Evolutionary conservation across 2,797 vertebrate genomes (phyloP), one percentile per base, ranked within the genome.

Genomic region (Hypotaenidia philippensis): DNA sequence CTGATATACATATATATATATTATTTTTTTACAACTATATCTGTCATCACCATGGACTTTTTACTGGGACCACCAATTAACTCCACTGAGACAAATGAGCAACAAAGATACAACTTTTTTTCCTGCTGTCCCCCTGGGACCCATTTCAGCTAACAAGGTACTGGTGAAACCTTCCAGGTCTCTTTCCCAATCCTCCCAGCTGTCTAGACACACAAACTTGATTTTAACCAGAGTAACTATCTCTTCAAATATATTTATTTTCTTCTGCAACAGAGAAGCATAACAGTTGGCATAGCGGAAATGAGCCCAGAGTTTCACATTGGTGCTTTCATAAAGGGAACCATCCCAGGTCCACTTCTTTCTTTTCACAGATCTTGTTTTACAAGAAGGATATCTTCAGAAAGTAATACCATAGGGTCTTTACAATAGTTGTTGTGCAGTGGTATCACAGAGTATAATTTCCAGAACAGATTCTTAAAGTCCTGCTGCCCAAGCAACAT

Each of bases 221-320:
- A 93, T 90, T 92, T 80, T 93, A 89, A 31, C 13, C 12, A 25
- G 22, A 89, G 13, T 65, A 83, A 94, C 87, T 26, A 65, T 31
- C 53, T 93, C 59, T 85, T 88, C 53, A 92, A 77, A 93, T 87
- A 61, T 29, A 92, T 80, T 72, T 85, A 27, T 87, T 83, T 93
- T 87, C 64, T 94, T 80, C 36, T 9, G 57, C 47, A 79, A 49
- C 19, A 81, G 41, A 21, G 72, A 88, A 68, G 27, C 25, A 20
- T 59, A 93, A 77, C 20, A 65, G 26, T 41, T 91, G 41, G 12
- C 34, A 64, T 13, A 31, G 13, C 11, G 61, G 66, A 95, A 95
- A 91, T 13, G 20, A 89, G 26, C 10, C 41, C 34, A 60, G 53
- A 70, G 31, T 76, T 90, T 93, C 55, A 66, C 11, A 40, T 0